These are phyloP conservation scores for Drosophila malerkotliana DNA, from an alignment of 1,140 invertebrate species.

Conservation along the genomic window DNA sequence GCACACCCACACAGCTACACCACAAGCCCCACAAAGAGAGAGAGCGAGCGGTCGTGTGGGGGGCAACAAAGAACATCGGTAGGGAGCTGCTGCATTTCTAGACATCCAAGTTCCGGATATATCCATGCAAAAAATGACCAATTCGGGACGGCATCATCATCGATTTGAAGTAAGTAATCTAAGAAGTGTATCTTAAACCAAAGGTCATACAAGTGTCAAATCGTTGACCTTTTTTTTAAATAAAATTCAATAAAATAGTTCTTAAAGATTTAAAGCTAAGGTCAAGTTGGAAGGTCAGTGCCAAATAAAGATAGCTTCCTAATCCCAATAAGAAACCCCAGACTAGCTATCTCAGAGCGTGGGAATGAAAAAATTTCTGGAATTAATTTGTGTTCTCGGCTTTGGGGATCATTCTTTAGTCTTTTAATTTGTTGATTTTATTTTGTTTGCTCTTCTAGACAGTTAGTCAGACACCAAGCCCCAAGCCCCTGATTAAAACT, in stretches of 20 bases:
- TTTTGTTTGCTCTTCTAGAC: constrained; percentile 48
- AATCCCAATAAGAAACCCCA: no score
- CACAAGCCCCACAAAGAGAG: constrained; percentile 31
- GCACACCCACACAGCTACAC: background rate
- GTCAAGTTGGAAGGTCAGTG: no score
- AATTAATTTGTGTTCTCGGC: background rate
- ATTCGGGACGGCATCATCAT: constrained; percentile 71
- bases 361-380: background rate
- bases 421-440: constrained; percentile 35
- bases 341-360: background rate
- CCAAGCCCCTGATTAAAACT: constrained; percentile 18
- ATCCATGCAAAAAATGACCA: constrained; percentile 75
- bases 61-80: constrained; percentile 36
- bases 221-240: no score
- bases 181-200: background rate
- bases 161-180: constrained; percentile 68
- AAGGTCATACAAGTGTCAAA: background rate
- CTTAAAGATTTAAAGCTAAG: no score
- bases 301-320: no score
- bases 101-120: constrained; percentile 41
- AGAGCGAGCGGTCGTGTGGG: constrained; percentile 35
- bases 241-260: no score
- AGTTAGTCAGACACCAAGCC: constrained; percentile 53
- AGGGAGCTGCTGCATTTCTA: constrained; percentile 49
- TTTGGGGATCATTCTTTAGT: constrained; percentile 5